Conservation (phyloP, 2,888 invertebrate genomes). For the Phrixothrix hirtus region DNA sequence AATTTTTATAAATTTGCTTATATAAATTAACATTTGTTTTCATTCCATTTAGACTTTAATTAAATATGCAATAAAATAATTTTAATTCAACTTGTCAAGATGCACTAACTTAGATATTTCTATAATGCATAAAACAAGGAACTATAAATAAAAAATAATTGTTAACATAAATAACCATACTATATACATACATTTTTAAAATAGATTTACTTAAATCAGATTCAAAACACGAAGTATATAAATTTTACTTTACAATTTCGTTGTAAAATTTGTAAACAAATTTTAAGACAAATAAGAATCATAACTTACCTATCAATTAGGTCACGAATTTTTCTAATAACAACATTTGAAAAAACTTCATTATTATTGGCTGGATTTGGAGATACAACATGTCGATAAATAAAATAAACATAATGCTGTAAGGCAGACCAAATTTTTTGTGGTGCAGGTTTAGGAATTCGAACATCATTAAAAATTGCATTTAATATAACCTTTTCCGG, state of each 20-base stretch:
- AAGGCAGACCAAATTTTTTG: constrained; percentile 46
- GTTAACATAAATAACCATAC: no score
- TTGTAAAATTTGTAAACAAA: no score
- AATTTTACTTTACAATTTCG: no score
- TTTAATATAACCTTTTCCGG: constrained; percentile 31
- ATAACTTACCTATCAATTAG: constrained; percentile 44
- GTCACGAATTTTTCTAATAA: constrained; percentile 46
- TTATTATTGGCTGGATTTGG: constrained; percentile 43
- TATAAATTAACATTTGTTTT: no score
- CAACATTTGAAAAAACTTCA: constrained; percentile 44
- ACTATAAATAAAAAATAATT: no score
- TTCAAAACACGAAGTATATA: no score
- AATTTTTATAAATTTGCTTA: no score
- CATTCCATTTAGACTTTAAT: no score
- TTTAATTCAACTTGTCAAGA: no score
- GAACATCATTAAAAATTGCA: constrained; percentile 35
- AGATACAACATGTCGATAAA: constrained; percentile 49
- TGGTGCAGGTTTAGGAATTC: constrained; percentile 34
- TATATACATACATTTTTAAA: constrained; percentile 64
- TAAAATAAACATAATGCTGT: constrained; percentile 50
- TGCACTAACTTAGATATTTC: no score
- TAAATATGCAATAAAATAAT: no score
- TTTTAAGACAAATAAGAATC: background rate
- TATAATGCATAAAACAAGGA: no score
- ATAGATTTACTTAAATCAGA: constrained; percentile 49